These are phyloP conservation scores for Deroplatys truncata DNA, from an alignment of 2,888 invertebrate genomes.

Conservation along the genomic window DNA sequence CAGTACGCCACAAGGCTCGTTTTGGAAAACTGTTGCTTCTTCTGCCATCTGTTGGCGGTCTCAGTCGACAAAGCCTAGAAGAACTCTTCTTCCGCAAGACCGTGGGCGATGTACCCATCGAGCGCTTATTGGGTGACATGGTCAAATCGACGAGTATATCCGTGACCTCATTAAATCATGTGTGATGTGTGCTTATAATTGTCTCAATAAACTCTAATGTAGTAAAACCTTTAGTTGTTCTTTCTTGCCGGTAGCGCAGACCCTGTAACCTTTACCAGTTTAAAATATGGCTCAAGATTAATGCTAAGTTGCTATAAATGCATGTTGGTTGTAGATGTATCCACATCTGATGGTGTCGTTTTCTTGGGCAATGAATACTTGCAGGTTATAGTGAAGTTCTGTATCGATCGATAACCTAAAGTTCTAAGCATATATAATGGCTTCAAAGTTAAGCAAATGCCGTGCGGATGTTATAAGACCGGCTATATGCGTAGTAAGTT, in stretches of 20 bases:
- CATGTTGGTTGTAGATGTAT: no score
- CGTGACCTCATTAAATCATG: background rate
- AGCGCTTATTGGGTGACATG: slow-evolving; percentile 64
- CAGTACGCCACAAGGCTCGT: slow-evolving; percentile 49
- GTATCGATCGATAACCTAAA: no score
- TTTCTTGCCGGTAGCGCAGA: background rate
- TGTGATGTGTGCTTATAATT: background rate
- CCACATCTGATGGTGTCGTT: no score
- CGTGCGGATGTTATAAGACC: no score
- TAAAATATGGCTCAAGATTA: no score
- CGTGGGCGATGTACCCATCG: slow-evolving; percentile 68
- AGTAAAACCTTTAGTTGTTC: background rate
- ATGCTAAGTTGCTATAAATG: no score
- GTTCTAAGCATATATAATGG: no score
- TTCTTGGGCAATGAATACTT: no score
- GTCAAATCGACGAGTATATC: slow-evolving; percentile 37
- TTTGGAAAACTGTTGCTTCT: slow-evolving; percentile 71
- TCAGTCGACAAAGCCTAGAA: slow-evolving; percentile 53
- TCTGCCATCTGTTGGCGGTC: slow-evolving; percentile 59
- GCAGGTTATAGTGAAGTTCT: no score
- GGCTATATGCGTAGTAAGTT: no score
- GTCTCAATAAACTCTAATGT: background rate
- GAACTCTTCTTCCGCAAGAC: slow-evolving; percentile 77
- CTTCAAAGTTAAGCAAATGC: no score
- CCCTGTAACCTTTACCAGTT: no score